Evolutionary conservation across 2,888 invertebrate genomes (phyloP), one percentile per base, ranked within the genome.

Genomic region (Microdon myrmicae): DNA sequence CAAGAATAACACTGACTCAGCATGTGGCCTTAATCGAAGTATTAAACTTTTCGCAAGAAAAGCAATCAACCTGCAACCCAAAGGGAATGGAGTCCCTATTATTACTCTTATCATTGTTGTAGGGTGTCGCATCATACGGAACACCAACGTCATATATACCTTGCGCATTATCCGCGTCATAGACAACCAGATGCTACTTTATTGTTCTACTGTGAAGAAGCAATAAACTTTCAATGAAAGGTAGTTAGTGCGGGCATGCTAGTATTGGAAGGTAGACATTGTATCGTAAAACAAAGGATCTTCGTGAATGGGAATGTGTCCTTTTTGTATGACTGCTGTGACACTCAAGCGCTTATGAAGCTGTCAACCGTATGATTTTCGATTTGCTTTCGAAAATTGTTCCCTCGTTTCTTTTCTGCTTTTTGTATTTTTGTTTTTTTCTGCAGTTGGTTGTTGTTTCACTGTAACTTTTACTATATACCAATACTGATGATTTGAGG

Each of bases 171-270:
- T 51, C 10, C 32, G 39, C 34, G 26, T 26, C 32, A 51, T 14
- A 41, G 49, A 29, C 14, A 29, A 22, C 39, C 59, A 54, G 45
- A 47, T 59, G 59, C 47, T 54, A 29, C 47, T 59, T 51, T 59
- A 59, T 59, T 54, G 53, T 54, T 32, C 44, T 35, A 47, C 41
- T 54, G 45, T 41, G 54, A 38, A 54, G 53, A n/a, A n/a, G n/a
- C 59, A 59, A 59, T 59, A 53, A 59, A 59, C 39, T 59, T 59
- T 59, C 59, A 59, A 59, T 59, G 54, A 59, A 54, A 53, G 47
- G 53, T 59, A 59, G 53, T 53, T 53, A 59, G 59, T 59, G 31
- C n/a, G n/a, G n/a, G n/a, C n/a, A n/a, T n/a, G n/a, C n/a, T n/a
- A n/a, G n/a, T n/a, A n/a, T n/a, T n/a, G n/a, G n/a, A n/a, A n/a